Percentiles rank a stretch among this genome's conserved stretches.
phyloP scores from a whole-genome alignment of 2,888 invertebrate species.

The Pharmacophagus antenor region DNA sequence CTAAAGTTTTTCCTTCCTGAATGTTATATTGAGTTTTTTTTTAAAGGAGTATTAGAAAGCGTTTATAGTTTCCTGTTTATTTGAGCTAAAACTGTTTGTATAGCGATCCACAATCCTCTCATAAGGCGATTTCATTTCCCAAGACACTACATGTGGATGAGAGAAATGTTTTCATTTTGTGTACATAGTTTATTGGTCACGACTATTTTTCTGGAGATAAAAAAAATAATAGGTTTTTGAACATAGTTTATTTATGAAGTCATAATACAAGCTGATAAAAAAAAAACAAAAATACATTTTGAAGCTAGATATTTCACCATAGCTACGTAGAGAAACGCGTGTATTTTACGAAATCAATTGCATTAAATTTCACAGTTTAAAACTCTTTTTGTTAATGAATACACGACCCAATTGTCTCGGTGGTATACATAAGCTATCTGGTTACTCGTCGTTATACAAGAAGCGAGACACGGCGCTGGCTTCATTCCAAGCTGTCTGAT shows the following conservation, averaged over 20 bases:
- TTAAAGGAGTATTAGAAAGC: not conserved
- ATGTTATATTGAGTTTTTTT: not conserved
- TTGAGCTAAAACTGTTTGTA: slow-evolving; percentile 1
- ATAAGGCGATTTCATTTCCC: slow-evolving; percentile 3
- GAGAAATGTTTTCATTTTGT: not conserved
- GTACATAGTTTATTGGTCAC: not conserved
- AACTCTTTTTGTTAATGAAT: slow-evolving; percentile 46
- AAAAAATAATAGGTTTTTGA: too few species aligned
- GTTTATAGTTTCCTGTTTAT: slow-evolving; percentile 2
- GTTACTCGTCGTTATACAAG: slow-evolving; percentile 17
- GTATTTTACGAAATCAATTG: not conserved
- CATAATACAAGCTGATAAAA: too few species aligned
- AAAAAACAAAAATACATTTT: too few species aligned
- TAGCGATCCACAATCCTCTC: slow-evolving; percentile 4
- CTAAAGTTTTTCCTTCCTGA: not conserved
- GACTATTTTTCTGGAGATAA: too few species aligned
- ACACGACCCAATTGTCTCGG: slow-evolving; percentile 46
- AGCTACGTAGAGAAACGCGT: too few species aligned
- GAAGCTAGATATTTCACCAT: too few species aligned
- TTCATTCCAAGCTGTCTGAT: slow-evolving; percentile 25
- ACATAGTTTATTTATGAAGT: too few species aligned
- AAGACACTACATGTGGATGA: not conserved
- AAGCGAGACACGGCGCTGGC: slow-evolving; percentile 27
- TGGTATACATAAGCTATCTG: slow-evolving; percentile 23
- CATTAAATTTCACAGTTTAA: slow-evolving; percentile 12